Evolutionary conservation across 2,888 invertebrate genomes (phyloP).

Genomic region (Merodon equestris): DNA sequence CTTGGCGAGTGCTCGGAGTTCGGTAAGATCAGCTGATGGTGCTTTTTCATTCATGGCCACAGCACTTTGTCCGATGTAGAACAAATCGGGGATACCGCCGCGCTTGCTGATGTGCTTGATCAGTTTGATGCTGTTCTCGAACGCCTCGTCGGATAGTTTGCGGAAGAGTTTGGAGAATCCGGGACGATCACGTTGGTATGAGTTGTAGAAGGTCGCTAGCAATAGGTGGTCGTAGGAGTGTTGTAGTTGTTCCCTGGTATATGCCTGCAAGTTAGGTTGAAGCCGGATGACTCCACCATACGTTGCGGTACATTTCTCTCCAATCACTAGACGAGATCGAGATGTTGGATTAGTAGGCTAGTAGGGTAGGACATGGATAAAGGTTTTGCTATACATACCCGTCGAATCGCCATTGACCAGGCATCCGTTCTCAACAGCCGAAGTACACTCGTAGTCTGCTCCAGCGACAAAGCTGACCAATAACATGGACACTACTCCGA

Average conservation of each 20-base stretch:
- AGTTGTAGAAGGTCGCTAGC: conserved; percentile 87
- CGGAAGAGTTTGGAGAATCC: conserved; percentile 88
- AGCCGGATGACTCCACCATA: no score
- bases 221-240: conserved; percentile 88
- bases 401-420: not conserved
- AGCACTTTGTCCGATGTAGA: conserved; percentile 70
- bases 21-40: conserved; percentile 78
- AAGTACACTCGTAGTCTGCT: not conserved
- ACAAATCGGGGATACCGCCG: conserved; percentile 83
- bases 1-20: conserved; percentile 85
- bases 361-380: no score
- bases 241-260: conserved; percentile 83
- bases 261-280: conserved; percentile 72
- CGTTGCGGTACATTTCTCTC: no score
- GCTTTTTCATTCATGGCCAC: conserved; percentile 69
- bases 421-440: conserved; percentile 1
- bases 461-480: conserved; percentile 31
- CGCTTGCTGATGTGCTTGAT: conserved; percentile 88
- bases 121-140: conserved; percentile 86
- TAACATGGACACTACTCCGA: conserved; percentile 30
- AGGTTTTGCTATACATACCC: no score
- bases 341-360: no score
- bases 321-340: no score
- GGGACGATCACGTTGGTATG: conserved; percentile 86
- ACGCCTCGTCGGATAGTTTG: conserved; percentile 86